Percentiles rank a stretch among this genome's conserved stretches.
Conservation (phyloP, 2,888 invertebrate genomes). For the Diplolepis rosae region DNA sequence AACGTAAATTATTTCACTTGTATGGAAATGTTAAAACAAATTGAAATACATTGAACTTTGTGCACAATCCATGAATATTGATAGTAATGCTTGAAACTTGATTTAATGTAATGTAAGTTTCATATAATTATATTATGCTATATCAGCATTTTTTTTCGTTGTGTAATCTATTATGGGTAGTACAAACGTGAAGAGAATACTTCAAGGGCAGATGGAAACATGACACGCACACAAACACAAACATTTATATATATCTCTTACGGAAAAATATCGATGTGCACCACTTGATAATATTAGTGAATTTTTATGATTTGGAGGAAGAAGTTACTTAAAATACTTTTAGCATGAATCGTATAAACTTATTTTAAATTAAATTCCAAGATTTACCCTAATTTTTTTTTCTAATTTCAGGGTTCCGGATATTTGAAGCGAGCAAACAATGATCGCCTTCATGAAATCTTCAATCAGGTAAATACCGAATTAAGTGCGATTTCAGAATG, state of each 20-base stretch:
- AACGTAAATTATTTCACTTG: not conserved
- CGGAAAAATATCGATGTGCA: not conserved
- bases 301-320: too few relatives aligned
- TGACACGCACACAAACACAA: not conserved
- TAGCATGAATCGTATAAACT: not conserved
- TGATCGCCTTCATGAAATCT: slow-evolving; percentile 90
- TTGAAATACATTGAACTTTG: not conserved
- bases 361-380: not conserved
- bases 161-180: not conserved
- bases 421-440: slow-evolving; percentile 92
- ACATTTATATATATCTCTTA: not conserved
- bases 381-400: not conserved
- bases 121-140: not conserved
- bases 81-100: not conserved
- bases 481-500: not conserved
- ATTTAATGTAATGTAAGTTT: not conserved
- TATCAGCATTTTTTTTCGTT: not conserved
- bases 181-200: not conserved
- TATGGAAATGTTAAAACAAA: too few relatives aligned
- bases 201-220: not conserved
- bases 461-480: slow-evolving; percentile 79
- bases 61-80: not conserved
- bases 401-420: slow-evolving; percentile 82
- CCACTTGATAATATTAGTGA: too few relatives aligned
- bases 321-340: not conserved